phyloP scores from a whole-genome alignment of 2,797 vertebrate genomes.

The Chelidonichthys spinosus region DNA sequence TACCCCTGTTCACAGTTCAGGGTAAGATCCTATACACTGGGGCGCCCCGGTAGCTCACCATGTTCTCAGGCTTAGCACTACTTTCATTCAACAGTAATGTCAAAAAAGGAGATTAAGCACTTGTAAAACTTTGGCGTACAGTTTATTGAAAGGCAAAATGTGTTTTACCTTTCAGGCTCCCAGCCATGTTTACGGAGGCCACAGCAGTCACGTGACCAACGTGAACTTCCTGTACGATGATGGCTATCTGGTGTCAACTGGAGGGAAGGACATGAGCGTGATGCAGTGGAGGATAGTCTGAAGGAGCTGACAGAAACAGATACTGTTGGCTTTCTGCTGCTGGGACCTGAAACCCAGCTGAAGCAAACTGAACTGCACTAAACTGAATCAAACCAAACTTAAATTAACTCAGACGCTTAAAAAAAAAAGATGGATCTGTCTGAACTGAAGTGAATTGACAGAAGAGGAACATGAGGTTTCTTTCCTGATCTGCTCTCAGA shows the following conservation, averaged over 20 bases:
- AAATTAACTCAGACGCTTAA: conserved; percentile 42
- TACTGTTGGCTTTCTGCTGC: conserved; percentile 31
- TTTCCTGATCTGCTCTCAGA: conserved; percentile 48
- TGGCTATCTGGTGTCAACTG: conserved; percentile 95
- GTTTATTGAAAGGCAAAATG: conserved; percentile 1
- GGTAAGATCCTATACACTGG: conserved; percentile 80
- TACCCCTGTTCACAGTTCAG: conserved; percentile 96
- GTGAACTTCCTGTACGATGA: conserved; percentile 94
- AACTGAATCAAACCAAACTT: conserved; percentile 65
- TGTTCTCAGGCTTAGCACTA: background rate
- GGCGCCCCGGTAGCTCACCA: background rate
- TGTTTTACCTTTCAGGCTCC: conserved; percentile 86
- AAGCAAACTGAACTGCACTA: conserved; percentile 54
- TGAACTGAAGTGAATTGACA: conserved; percentile 51
- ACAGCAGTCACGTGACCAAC: conserved; percentile 98
- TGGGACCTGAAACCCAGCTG: conserved; percentile 18
- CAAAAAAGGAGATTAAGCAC: background rate
- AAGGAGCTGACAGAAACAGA: conserved; percentile 26
- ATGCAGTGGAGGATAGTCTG: conserved; percentile 98
- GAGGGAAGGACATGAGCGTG: conserved; percentile 97
- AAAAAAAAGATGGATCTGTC: conserved; percentile 41
- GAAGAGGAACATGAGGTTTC: conserved; percentile 43
- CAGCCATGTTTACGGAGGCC: conserved; percentile 92
- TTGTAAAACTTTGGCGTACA: background rate
- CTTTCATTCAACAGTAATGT: background rate